These are phyloP conservation scores for Odocoileus hemionus DNA, from an alignment of 2,113 vertebrate species.

Conservation along the genomic window DNA sequence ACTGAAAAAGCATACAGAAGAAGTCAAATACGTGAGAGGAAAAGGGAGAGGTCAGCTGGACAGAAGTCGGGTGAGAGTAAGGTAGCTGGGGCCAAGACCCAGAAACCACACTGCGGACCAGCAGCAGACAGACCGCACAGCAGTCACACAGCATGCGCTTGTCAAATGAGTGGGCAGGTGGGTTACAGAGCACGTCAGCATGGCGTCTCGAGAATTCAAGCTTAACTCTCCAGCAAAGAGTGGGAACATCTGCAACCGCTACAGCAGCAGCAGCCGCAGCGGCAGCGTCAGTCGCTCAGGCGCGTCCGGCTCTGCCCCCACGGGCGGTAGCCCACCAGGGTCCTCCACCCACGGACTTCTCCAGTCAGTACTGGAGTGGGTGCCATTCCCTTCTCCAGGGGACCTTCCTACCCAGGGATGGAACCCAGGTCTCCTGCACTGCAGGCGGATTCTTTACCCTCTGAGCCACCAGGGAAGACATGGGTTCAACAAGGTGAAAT, in stretches of 20 bases:
- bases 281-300: background rate
- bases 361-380: background rate
- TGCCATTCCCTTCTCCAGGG: background rate
- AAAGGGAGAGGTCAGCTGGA: background rate
- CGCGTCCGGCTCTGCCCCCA: fast-evolving
- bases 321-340: background rate
- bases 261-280: fast-evolving
- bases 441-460: background rate
- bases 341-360: background rate
- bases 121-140: background rate
- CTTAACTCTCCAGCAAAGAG: background rate
- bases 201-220: background rate
- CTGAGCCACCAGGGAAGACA: background rate
- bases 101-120: background rate
- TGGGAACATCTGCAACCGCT: background rate
- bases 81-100: background rate
- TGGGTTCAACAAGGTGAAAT: background rate
- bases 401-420: background rate
- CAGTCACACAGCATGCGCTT: background rate
- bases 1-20: fast-evolving
- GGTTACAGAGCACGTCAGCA: background rate
- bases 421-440: background rate
- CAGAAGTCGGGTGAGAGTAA: background rate
- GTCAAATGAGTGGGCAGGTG: background rate
- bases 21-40: background rate